phyloP scores from a whole-genome alignment of 2,888 invertebrate genomes.

The Deroplatys truncata region DNA sequence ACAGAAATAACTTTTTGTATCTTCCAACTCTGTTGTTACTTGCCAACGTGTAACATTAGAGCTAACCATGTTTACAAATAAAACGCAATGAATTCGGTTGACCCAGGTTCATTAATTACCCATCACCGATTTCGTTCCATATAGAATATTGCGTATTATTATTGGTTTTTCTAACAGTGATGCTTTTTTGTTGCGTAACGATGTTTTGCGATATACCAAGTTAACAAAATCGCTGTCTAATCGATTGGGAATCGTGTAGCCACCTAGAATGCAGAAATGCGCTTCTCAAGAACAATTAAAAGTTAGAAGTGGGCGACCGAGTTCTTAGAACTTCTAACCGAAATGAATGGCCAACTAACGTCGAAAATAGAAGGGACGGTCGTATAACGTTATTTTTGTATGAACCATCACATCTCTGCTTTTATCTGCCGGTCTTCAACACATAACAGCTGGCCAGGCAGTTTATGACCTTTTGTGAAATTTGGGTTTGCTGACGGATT shows the following conservation, averaged over 20 bases:
- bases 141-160: not conserved
- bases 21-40: not conserved
- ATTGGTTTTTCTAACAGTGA: not conserved
- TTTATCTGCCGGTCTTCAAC: not conserved
- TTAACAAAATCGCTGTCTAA: not conserved
- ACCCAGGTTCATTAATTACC: not conserved
- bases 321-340: not conserved
- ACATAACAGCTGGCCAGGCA: not conserved
- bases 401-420: not conserved
- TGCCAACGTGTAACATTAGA: not conserved
- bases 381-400: not conserved
- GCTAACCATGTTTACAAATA: not conserved
- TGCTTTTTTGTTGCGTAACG: no score
- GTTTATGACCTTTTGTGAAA: not conserved
- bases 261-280: not conserved
- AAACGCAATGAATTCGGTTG: not conserved
- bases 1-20: not conserved
- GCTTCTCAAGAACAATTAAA: not conserved
- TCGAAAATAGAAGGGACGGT: not conserved
- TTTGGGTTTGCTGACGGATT: not conserved
- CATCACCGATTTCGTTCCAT: not conserved
- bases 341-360: not conserved
- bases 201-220: no score
- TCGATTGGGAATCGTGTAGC: not conserved
- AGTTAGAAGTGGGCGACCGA: not conserved